Conservation (phyloP, 2,797 vertebrate species). For the Pristis pectinata region DNA sequence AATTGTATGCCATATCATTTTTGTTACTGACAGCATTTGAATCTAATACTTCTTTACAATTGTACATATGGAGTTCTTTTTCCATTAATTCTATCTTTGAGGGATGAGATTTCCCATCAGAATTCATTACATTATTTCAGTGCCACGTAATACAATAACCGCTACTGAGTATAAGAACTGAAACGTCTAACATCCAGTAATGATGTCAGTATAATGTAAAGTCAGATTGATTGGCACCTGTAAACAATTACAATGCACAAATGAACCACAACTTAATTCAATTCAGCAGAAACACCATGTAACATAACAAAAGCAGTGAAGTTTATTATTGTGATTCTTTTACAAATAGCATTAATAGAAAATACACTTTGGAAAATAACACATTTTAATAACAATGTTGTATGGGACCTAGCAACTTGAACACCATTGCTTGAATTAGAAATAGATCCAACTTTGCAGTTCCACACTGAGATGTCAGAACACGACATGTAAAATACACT, state of each 20-base stretch:
- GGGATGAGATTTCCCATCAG: slow-evolving; percentile 16
- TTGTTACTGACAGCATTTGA: neutral
- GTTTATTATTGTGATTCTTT: neutral
- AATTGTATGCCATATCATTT: neutral
- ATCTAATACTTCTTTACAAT: neutral
- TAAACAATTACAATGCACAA: neutral
- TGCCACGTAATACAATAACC: neutral
- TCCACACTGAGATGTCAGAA: neutral
- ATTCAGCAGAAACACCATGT: neutral
- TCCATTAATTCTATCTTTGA: slow-evolving; percentile 7
- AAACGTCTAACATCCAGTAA: slow-evolving; percentile 28
- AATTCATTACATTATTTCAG: slow-evolving; percentile 24
- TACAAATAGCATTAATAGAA: slow-evolving; percentile 21
- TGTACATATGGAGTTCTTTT: neutral
- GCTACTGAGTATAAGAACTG: neutral
- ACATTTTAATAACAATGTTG: neutral
- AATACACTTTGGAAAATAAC: slow-evolving; percentile 26
- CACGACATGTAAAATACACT: neutral
- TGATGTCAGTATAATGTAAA: neutral
- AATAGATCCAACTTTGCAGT: neutral
- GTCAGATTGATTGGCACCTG: neutral
- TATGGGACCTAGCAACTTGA: neutral
- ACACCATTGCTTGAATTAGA: neutral
- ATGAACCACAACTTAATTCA: neutral
- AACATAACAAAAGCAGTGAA: neutral